phyloP scores from a whole-genome alignment of 1,140 invertebrate genomes.

The Drosophila dunni region DNA sequence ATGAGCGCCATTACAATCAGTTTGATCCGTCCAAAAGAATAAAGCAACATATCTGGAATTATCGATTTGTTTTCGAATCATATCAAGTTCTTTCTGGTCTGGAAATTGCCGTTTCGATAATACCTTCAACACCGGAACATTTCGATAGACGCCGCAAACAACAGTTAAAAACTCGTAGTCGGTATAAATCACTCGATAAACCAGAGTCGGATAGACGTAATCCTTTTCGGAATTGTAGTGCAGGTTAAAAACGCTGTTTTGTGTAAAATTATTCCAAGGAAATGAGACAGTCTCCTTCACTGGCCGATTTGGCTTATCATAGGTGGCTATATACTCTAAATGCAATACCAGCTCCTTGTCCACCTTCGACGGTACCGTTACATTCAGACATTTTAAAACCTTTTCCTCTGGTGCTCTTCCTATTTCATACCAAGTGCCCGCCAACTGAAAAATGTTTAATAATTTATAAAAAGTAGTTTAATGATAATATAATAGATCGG shows the following conservation, averaged over 20 bases:
- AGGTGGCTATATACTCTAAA: conserved; percentile 45
- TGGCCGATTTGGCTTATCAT: background rate
- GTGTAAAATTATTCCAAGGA: conserved; percentile 37
- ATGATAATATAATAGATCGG: too few species aligned
- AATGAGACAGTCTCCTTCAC: conserved; percentile 38
- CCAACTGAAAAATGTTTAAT: conserved; percentile 17
- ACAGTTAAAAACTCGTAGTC: conserved; percentile 20
- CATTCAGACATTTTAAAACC: conserved; percentile 47
- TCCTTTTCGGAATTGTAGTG: background rate
- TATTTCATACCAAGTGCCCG: conserved; percentile 58
- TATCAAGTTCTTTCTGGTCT: background rate
- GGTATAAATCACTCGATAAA: conserved; percentile 28
- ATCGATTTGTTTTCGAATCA: background rate
- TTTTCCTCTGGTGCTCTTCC: background rate
- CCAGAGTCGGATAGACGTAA: background rate
- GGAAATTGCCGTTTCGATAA: conserved; percentile 41
- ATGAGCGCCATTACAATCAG: conserved; percentile 49
- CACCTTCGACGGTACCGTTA: conserved; percentile 34
- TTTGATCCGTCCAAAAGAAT: conserved; percentile 54
- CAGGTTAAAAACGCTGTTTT: conserved; percentile 39
- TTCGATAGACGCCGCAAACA: conserved; percentile 49
- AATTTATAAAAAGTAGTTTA: too few species aligned
- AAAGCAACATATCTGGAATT: background rate
- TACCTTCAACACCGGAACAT: conserved; percentile 48
- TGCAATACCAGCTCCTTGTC: conserved; percentile 15